Conservation (phyloP, 2,797 vertebrate species). For the Periophthalmus magnuspinnatus region DNA sequence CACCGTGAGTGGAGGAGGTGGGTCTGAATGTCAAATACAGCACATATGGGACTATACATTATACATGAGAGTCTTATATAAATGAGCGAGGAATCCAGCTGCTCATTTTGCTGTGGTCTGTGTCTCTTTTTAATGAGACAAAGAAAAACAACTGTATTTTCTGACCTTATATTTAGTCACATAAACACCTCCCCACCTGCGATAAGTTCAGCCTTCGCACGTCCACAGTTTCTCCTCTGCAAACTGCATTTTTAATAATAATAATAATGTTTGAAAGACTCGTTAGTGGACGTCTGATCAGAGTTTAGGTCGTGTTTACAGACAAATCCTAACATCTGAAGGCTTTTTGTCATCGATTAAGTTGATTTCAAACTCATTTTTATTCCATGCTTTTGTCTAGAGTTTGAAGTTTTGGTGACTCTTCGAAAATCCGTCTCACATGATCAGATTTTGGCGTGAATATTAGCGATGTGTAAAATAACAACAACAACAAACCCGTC, state of each 20-base stretch:
- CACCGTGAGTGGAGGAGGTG: neutral
- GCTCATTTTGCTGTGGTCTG: neutral
- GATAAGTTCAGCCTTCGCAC: too few species aligned
- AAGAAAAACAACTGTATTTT: neutral
- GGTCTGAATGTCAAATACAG: slow-evolving; percentile 4
- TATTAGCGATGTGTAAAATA: too few species aligned
- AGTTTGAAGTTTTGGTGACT: neutral
- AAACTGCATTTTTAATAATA: too few species aligned
- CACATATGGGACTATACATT: slow-evolving; percentile 6
- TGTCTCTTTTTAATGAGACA: neutral
- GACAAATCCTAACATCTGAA: too few species aligned
- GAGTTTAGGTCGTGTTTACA: too few species aligned
- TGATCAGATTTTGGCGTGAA: neutral
- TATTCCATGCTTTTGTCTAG: too few species aligned
- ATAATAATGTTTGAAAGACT: too few species aligned
- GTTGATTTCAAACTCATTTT: too few species aligned
- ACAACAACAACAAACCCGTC: neutral
- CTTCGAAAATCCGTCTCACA: too few species aligned
- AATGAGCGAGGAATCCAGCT: slow-evolving; percentile 3
- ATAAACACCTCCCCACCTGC: neutral
- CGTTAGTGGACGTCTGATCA: too few species aligned
- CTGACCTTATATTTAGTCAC: neutral
- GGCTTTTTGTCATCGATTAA: too few species aligned
- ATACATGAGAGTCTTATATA: slow-evolving; percentile 3
- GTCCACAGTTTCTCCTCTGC: too few species aligned